Evolutionary conservation across 1,140 invertebrate species (phyloP).

Genomic region (Drosophila nebulosa): DNA sequence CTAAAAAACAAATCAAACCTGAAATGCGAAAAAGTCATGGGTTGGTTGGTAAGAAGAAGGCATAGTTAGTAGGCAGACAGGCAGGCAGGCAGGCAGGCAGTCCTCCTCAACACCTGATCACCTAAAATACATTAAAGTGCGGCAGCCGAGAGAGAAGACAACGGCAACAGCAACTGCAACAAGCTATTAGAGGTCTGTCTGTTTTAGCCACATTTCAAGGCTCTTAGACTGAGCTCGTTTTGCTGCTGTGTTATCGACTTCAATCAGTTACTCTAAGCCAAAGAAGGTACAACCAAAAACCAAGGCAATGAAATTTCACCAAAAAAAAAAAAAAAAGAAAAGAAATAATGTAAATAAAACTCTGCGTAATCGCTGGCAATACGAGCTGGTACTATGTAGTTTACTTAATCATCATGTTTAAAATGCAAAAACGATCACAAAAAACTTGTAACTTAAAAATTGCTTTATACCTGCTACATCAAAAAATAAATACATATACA

Average conservation of each 20-base stretch:
- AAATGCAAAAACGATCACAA: constrained; percentile 43
- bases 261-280: too few species aligned
- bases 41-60: constrained; percentile 10
- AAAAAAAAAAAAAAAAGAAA: neutral
- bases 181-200: constrained; percentile 38
- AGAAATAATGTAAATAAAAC: constrained; percentile 57
- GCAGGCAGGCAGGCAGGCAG: too few species aligned
- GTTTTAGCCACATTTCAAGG: constrained; percentile 45
- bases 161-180: constrained; percentile 37
- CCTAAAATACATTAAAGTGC: constrained; percentile 55
- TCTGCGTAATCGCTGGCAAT: constrained; percentile 70
- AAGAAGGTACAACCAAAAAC: constrained; percentile 16
- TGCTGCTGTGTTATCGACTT: constrained; percentile 37
- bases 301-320: constrained; percentile 16
- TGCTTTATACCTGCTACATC: constrained; percentile 67
- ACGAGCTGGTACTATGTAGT: constrained; percentile 58
- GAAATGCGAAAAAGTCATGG: constrained; percentile 37
- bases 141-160: constrained; percentile 28
- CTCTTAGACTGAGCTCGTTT: constrained; percentile 63
- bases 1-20: constrained; percentile 60
- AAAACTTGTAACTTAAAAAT: constrained; percentile 24
- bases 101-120: constrained; percentile 73
- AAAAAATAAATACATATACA: constrained; percentile 53
- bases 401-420: constrained; percentile 73
- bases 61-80: too few species aligned